Evolutionary conservation across 2,888 invertebrate genomes (phyloP), one percentile per base, ranked within the genome.

Genomic region (Galeruca laticollis): DNA sequence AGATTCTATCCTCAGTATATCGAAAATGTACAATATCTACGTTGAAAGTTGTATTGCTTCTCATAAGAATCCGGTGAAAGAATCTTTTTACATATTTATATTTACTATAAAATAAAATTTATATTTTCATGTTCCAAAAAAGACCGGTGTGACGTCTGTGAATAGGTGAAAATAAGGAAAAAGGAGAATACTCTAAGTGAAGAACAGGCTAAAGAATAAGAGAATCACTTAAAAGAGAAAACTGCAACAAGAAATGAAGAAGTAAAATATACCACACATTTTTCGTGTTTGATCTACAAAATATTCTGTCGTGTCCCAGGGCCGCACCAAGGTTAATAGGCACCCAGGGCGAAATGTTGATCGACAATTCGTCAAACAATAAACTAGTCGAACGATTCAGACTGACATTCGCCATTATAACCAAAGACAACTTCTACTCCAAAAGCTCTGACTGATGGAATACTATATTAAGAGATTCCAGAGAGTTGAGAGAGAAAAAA

Each of bases 101-200:
- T 71, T 60, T 26, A 60, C 20, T 33, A 15, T 11, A 26, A 31
- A 71, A 54, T 71, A 52, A 43, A 37, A 37, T 37, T 13, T 37
- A 37, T 11, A 37, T 37, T 37, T 10, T 37, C 6, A 10, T 37
- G 2, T 13, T 11, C 61, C 43, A 71, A 68, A 61, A 65, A 68
- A 18, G 65, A 71, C 54, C 52, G 64, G 18, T 71, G 69, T 43
- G 66, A 71, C 15, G 15, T 49, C 13, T 71, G 69, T 65, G 66
- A 35, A 69, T 61, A 71, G 26, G 40, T 61, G 11, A 26, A 15
- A 54, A 43, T 37, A 10, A 13, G 37, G 9, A 1, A 8, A 8
- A n/a, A 35, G n/a, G 18, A 56, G 49, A 9, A 65, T 21, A 35
- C 43, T 47, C 31, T 33, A 35, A 15, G 35, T 15, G 66, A 15